Conservation (phyloP, 2,797 vertebrate genomes). For the Antennarius maculatus region DNA sequence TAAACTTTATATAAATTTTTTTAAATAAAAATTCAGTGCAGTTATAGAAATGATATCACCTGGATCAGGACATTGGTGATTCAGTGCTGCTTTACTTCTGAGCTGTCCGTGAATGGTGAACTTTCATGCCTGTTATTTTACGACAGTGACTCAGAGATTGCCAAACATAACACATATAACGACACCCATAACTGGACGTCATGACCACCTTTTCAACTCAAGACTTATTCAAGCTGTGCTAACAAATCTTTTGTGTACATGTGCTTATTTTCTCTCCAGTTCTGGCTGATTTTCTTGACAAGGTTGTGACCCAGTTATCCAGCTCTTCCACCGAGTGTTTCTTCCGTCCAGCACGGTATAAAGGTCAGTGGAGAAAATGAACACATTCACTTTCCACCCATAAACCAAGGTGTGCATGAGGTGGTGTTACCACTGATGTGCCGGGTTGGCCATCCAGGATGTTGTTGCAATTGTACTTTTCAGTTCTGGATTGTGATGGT, state of each 20-base stretch:
- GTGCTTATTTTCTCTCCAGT: constrained; percentile 74
- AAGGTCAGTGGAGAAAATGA: constrained; percentile 82
- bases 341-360: constrained; percentile 81
- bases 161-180: no score
- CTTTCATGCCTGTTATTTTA: no score
- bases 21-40: no score
- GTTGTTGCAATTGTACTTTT: no score
- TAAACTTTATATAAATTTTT: no score
- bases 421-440: no score
- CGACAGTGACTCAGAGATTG: no score
- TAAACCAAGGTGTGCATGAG: no score
- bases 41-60: not conserved
- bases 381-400: not conserved
- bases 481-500: no score
- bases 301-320: constrained; percentile 84
- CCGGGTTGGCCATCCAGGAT: no score
- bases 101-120: not conserved
- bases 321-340: constrained; percentile 80
- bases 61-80: constrained; percentile 2
- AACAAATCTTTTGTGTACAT: not conserved
- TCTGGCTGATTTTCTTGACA: constrained; percentile 89
- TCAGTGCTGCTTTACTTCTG: constrained; percentile 11
- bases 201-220: no score
- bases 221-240: constrained; percentile 1
- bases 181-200: no score